A percentile compares a stretch with the other conserved stretches of the same genome.
These are phyloP conservation scores for Macroramphosus scolopax DNA, from an alignment of 2,797 vertebrate genomes.

Conservation along the genomic window DNA sequence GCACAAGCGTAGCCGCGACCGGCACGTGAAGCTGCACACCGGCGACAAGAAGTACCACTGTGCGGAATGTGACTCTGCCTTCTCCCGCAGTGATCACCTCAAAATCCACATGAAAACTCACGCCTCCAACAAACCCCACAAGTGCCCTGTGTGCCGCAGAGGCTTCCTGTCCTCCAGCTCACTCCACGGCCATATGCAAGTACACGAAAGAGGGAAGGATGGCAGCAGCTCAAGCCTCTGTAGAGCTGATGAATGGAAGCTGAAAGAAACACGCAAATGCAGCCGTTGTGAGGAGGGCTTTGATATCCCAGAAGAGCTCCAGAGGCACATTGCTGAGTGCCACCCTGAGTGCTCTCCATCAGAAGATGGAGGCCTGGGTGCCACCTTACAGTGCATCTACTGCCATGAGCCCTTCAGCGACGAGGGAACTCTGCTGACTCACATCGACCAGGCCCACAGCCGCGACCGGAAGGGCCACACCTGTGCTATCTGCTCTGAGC, in stretches of 20 bases:
- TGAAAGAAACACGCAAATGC: slow-evolving; percentile 96
- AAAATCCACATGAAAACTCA: slow-evolving; percentile 99
- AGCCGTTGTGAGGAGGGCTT: slow-evolving; percentile 98
- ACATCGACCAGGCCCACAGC: slow-evolving; percentile 92
- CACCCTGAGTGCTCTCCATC: slow-evolving; percentile 96
- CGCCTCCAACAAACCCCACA: slow-evolving; percentile 98
- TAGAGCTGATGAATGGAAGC: slow-evolving; percentile 91
- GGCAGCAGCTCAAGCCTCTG: slow-evolving; percentile 84
- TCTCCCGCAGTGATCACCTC: slow-evolving; percentile 97
- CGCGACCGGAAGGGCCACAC: slow-evolving; percentile 88
- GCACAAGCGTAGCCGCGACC: slow-evolving; percentile 97
- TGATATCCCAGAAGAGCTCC: slow-evolving; percentile 95
- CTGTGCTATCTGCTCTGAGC: slow-evolving; percentile 94
- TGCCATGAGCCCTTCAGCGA: slow-evolving; percentile 96
- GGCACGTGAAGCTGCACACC: slow-evolving; percentile 97
- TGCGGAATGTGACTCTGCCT: slow-evolving; percentile 94
- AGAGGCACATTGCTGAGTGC: slow-evolving; percentile 96
- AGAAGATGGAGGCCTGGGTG: slow-evolving; percentile 83
- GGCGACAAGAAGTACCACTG: slow-evolving; percentile 99
- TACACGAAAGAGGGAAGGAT: slow-evolving; percentile 94
- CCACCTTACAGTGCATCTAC: slow-evolving; percentile 93
- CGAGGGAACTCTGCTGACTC: slow-evolving; percentile 89
- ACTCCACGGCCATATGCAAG: slow-evolving; percentile 98
- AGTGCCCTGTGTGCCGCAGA: slow-evolving; percentile 96
- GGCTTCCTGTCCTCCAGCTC: slow-evolving; percentile 97